Evolutionary conservation across 2,113 vertebrate genomes (phyloP).

Genomic region (Xiphorhynchus elegans): DNA sequence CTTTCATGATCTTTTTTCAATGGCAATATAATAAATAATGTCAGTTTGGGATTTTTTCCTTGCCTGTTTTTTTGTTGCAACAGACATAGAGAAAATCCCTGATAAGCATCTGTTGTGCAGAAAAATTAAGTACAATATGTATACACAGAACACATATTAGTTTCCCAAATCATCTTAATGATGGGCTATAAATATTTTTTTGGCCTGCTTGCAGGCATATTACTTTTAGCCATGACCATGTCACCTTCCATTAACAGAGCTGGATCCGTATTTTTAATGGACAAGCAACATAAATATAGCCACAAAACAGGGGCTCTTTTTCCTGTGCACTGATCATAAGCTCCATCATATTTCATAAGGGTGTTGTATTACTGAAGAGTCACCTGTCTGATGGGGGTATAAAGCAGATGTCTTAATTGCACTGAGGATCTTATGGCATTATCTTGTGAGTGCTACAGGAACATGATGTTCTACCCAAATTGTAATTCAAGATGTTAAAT

Average conservation of each 20-base stretch:
- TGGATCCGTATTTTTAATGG: background rate
- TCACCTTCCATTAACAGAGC: slow-evolving; percentile 5
- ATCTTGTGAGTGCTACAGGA: background rate
- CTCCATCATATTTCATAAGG: background rate
- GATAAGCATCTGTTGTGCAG: slow-evolving; percentile 28
- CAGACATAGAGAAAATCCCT: slow-evolving; percentile 29
- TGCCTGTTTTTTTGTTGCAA: background rate
- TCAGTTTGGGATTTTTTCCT: slow-evolving; percentile 12
- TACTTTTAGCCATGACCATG: background rate
- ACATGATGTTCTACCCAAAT: background rate
- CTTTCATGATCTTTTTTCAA: slow-evolving; percentile 62
- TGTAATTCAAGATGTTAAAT: background rate
- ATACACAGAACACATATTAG: slow-evolving; percentile 37
- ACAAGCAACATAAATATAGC: background rate
- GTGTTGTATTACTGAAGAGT: background rate
- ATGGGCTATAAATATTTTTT: slow-evolving; percentile 40
- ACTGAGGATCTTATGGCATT: background rate
- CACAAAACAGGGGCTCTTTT: background rate
- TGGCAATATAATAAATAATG: slow-evolving; percentile 61
- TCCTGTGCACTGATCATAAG: background rate
- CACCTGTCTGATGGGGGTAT: background rate
- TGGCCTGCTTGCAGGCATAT: slow-evolving; percentile 5
- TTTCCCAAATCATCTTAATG: slow-evolving; percentile 27
- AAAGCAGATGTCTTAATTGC: slow-evolving; percentile 21
- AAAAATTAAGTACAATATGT: slow-evolving; percentile 31